phyloP scores from a whole-genome alignment of 2,797 vertebrate species.

The Girardinus metallicus region DNA sequence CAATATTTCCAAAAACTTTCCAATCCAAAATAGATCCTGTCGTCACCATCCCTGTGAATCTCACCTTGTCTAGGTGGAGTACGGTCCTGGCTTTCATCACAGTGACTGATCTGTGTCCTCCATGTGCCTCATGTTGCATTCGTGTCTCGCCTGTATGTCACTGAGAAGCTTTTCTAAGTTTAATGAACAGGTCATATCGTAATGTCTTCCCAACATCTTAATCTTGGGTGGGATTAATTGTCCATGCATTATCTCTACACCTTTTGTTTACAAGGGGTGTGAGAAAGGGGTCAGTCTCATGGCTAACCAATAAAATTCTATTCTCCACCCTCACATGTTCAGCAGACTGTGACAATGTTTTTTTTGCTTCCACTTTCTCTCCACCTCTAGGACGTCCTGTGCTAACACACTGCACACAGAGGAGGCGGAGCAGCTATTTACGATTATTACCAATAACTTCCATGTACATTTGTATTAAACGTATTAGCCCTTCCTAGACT shows the following conservation, averaged over 20 bases:
- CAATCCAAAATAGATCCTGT: neutral
- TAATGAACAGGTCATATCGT: neutral
- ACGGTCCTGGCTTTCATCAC: neutral
- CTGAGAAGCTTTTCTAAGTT: neutral
- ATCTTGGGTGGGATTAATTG: neutral
- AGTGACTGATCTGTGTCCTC: neutral
- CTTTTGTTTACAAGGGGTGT: neutral
- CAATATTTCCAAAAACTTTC: neutral
- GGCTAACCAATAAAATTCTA: neutral
- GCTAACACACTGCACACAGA: neutral
- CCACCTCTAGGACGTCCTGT: neutral
- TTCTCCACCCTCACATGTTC: neutral
- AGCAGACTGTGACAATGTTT: neutral
- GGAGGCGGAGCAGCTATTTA: neutral
- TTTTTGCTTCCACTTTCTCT: neutral
- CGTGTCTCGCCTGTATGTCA: neutral
- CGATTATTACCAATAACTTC: neutral
- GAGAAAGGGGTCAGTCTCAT: neutral
- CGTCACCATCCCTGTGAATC: neutral
- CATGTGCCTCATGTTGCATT: neutral
- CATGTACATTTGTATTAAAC: conserved; percentile 1
- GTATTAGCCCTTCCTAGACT: neutral
- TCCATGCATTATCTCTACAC: neutral
- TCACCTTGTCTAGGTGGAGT: neutral
- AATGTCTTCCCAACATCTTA: neutral